Evolutionary conservation across 2,888 invertebrate species (phyloP).

Genomic region (Volucella inanis): DNA sequence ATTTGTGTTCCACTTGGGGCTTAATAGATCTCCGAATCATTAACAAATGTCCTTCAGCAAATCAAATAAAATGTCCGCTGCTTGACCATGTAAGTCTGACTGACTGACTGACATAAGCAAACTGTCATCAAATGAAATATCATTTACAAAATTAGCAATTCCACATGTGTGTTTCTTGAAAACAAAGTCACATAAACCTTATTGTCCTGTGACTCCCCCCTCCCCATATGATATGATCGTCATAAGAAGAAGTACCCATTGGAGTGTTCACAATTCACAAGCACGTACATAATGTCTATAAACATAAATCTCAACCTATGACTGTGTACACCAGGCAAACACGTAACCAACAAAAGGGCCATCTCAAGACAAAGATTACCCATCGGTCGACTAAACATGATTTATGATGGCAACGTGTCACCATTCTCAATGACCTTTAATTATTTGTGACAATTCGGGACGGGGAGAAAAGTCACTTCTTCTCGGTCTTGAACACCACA

Average conservation of each 20-base stretch:
- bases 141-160: slow-evolving; percentile 40
- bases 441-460: slow-evolving; percentile 58
- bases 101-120: no score
- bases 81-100: no score
- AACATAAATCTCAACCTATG: slow-evolving; percentile 69
- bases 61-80: no score
- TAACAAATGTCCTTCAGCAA: no score
- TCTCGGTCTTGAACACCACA: neutral
- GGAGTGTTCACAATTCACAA: slow-evolving; percentile 9
- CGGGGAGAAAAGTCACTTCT: neutral
- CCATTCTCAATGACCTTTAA: slow-evolving; percentile 68
- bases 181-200: neutral
- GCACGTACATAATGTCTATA: slow-evolving; percentile 66
- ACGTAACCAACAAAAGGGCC: slow-evolving; percentile 65
- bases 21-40: no score
- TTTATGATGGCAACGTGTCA: slow-evolving; percentile 67
- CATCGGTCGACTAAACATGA: slow-evolving; percentile 70
- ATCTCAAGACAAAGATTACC: slow-evolving; percentile 65
- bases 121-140: slow-evolving; percentile 17
- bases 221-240: no score
- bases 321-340: slow-evolving; percentile 32
- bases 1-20: no score
- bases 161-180: slow-evolving; percentile 17
- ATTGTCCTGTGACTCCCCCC: neutral
- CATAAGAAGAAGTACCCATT: no score